Percentiles rank a stretch among this genome's conserved stretches.
Evolutionary conservation across 1,140 invertebrate species (phyloP).

Genomic region (Eumaeus atala): DNA sequence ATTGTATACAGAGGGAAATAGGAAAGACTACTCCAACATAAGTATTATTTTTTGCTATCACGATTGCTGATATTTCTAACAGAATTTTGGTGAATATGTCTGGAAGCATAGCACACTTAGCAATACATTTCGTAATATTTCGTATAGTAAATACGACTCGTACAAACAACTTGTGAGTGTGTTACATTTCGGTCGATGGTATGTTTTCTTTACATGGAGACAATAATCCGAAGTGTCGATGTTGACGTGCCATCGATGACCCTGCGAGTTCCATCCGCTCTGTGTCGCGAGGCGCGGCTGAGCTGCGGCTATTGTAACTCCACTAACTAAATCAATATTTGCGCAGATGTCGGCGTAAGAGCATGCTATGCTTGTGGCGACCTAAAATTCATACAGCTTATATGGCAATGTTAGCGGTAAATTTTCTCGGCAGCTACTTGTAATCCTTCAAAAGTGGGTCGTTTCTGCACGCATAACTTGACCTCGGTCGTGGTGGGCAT

Average conservation of each 20-base stretch:
- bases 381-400: slow-evolving; percentile 74
- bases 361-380: slow-evolving; percentile 68
- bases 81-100: too few relatives aligned
- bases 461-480: slow-evolving; percentile 63
- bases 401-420: slow-evolving; percentile 73
- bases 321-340: slow-evolving; percentile 73
- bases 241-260: slow-evolving; percentile 32
- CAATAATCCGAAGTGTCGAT: slow-evolving; percentile 21
- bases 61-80: too few relatives aligned
- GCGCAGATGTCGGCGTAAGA: slow-evolving; percentile 69
- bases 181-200: not conserved
- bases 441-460: slow-evolving; percentile 71
- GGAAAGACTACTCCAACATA: too few relatives aligned
- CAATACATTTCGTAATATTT: too few relatives aligned
- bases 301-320: slow-evolving; percentile 50
- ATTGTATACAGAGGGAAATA: not conserved
- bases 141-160: too few relatives aligned
- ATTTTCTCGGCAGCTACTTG: slow-evolving; percentile 71
- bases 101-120: too few relatives aligned
- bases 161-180: too few relatives aligned
- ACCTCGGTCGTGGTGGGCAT: slow-evolving; percentile 46
- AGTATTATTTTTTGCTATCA: too few relatives aligned
- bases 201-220: too few relatives aligned
- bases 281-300: slow-evolving; percentile 31
- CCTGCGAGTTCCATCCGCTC: too few relatives aligned